These are phyloP conservation scores for Anastrepha ludens DNA, from an alignment of 1,140 invertebrate genomes.

Conservation along the genomic window DNA sequence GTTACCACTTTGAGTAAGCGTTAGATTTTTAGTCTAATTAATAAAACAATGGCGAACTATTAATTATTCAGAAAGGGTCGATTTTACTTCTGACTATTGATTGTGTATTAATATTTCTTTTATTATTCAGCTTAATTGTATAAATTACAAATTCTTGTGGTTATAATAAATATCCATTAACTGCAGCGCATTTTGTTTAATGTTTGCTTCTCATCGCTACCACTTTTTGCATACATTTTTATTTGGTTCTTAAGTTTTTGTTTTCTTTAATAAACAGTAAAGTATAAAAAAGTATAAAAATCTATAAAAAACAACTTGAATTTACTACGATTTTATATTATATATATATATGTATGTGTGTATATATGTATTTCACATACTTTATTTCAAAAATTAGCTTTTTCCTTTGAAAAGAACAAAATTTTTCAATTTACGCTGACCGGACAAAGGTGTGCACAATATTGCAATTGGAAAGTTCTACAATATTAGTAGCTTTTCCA, in stretches of 20 bases:
- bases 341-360: neutral
- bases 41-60: no score
- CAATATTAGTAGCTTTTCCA: no score
- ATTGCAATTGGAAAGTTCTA: no score
- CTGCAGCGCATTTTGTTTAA: neutral
- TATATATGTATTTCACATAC: no score
- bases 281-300: constrained; percentile 55
- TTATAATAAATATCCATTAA: neutral
- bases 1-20: no score
- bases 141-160: neutral
- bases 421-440: neutral
- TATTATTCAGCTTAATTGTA: neutral
- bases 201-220: neutral
- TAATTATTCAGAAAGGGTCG: no score
- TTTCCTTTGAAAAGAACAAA: neutral
- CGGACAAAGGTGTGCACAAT: no score
- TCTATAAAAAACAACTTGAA: neutral
- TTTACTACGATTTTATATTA: no score
- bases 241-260: constrained; percentile 13
- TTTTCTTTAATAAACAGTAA: constrained; percentile 40
- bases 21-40: no score
- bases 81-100: no score
- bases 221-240: neutral
- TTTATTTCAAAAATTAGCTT: neutral
- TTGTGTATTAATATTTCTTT: neutral